Base-by-base conservation (phyloP, 2,797 vertebrate species). In the Phrynocephalus forsythii region DNA sequence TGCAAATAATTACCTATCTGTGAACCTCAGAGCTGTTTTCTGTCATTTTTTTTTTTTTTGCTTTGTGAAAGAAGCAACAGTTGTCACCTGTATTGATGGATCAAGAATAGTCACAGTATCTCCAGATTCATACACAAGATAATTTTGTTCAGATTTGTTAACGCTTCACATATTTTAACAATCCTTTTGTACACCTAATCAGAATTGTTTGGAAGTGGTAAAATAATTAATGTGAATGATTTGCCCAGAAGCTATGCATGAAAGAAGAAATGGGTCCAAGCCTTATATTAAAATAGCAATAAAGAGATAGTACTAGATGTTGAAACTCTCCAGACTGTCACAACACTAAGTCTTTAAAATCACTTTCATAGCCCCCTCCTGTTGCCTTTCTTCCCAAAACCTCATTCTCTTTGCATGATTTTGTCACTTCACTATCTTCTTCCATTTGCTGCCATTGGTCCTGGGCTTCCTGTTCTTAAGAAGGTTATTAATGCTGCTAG, bases 1-100 rank as follows among this genome's bases (percentile, higher is more conserved):
- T 69, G 71, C 71, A 88, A 76, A 88, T 82, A 85, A 88, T 85
- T 88, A 88, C 72, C 83, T 85, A 78, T 76, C 33, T 88, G 71
- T 71, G 78, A 88, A 77, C 79, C 63, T 85, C 83, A 69, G 30
- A 81, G 63, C 30, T 75, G 77, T 81, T 81, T 88, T 81, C 33
- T 33, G 82, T 85, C 68, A 84, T 75, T 80, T 80, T 80, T 48
- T 5, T 20, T 50, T 33, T 78, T 84, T 48, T 56, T 3, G 30
- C 16, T 3, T 28, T 50, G 30, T n/a, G 30, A 7, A 9, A 1
- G 4, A 6, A 44, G 13, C 18, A 75, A 44, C 60, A 78, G 28
- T 44, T 66, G 20, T 80, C 48, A 76, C 30, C 15, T 44, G 44
- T 60, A 69, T 33, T 60, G 48, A 81, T 75, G 28, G 56, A 76